These are phyloP conservation scores for Onychomys leucogaster DNA, from an alignment of 2,797 vertebrate genomes.

Conservation along the genomic window DNA sequence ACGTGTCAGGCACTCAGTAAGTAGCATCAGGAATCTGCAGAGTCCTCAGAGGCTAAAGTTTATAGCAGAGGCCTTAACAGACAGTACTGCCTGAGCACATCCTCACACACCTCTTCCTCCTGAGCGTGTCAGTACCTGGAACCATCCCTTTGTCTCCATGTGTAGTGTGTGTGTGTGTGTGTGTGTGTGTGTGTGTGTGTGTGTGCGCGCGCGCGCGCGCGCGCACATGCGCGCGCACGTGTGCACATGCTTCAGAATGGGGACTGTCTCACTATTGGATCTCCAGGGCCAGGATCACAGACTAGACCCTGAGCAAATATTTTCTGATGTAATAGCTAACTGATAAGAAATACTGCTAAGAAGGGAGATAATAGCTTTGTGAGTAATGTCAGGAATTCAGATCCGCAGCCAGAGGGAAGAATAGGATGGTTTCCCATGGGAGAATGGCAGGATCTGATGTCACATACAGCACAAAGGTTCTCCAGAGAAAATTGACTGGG, in stretches of 20 bases:
- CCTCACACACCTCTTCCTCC: not conserved
- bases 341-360: not conserved
- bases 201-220: not conserved
- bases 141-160: not conserved
- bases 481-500: not conserved
- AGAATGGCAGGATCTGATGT: not conserved
- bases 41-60: not conserved
- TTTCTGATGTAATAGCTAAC: not conserved
- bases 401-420: not conserved
- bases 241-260: not conserved
- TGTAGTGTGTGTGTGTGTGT: not conserved
- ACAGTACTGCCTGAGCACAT: not conserved
- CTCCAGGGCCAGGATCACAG: not conserved
- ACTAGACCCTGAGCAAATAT: not conserved
- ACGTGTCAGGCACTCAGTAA: not conserved
- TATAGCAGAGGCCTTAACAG: not conserved
- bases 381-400: not conserved
- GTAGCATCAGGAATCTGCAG: not conserved
- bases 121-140: not conserved
- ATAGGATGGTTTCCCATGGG: not conserved
- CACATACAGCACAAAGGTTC: not conserved
- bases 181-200: not conserved
- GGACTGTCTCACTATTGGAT: not conserved
- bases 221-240: not conserved
- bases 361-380: not conserved